Conservation (phyloP, 30 jellyfish, hydroid and myxozoan genomes). For the Turritopsis dohrnii region DNA sequence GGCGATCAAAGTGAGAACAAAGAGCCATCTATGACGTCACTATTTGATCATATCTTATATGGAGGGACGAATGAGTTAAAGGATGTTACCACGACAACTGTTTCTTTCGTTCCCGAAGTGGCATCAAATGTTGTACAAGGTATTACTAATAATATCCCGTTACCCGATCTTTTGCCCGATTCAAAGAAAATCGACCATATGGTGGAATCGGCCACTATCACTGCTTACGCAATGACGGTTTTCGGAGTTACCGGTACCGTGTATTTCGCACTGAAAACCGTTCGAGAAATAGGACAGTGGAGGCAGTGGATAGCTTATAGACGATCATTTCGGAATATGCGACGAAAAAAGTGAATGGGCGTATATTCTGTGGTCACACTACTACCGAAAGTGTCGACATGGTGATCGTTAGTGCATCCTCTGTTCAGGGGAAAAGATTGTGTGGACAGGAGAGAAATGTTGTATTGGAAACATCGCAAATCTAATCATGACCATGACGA, state of each 20-base stretch:
- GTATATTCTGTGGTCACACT: no score
- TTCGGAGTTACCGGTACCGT: constrained; percentile 30
- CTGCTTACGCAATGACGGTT: constrained; percentile 32
- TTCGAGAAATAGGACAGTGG: constrained; percentile 32
- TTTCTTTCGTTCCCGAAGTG: constrained; percentile 15
- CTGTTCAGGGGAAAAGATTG: no score
- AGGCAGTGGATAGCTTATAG: constrained; percentile 7
- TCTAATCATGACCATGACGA: no score
- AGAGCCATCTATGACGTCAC: constrained; percentile 17
- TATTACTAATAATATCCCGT: constrained; percentile 24
- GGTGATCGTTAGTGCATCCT: no score
- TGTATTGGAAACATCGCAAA: no score
- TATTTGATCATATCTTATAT: constrained; percentile 10
- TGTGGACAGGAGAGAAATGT: no score
- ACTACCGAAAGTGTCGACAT: no score
- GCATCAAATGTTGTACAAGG: constrained; percentile 19
- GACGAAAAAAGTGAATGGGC: not conserved
- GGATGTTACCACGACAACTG: constrained; percentile 1
- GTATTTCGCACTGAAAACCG: constrained; percentile 31
- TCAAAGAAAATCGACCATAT: constrained; percentile 24
- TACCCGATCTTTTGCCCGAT: constrained; percentile 44
- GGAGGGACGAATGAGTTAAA: constrained; percentile 15
- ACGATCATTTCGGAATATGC: not conserved
- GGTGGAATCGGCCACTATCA: constrained; percentile 34
- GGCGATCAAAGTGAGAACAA: not conserved